Evolutionary conservation across 2,888 invertebrate species (phyloP), one percentile per base, ranked within the genome.

Genomic region (Orthonychiurus folsomi): DNA sequence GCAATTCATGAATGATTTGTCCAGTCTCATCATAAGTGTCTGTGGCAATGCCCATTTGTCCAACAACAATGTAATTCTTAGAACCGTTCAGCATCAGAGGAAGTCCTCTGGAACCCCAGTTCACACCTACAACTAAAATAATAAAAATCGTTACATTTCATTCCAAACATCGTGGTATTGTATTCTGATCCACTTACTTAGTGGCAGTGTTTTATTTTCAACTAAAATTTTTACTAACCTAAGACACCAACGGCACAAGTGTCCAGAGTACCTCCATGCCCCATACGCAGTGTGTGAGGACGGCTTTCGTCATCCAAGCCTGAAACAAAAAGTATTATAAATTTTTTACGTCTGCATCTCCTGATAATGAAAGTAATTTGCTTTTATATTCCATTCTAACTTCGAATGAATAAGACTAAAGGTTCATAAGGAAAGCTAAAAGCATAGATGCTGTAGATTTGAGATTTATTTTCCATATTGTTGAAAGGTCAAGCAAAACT

Each of bases 261-360:
- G 64, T 74, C 75, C 28, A 75, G 64, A 1, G 73, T 74, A n/a
- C 75, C 75, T 2, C 74, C 74, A 69, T 75, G 75, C 1, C 74
- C 74, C 52, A 74, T 63, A 61, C 69, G 69, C 1, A 74, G 50
- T 18, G 5, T 52, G 9, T 52, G 52, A 20, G 52, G 52, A 21
- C 52, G 52, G 20, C 24, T 52, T 23, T 52, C 52, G 9, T 20
- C 3, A 20, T 52, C 52, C 20, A 52, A 23, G 5, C 52, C 52
- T 52, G 52, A 9, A 52, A 52, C 5, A 12, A 20, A 52, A 23
- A 23, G 63, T 47, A 23, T 28, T 23, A 12, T 50, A 9, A 5
- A 58, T 52, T 9, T 37, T n/a, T 58, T 52, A 26, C 15, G n/a
- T 20, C 50, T n/a, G n/a, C n/a, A n/a, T n/a, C n/a, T n/a, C n/a